A percentile compares a stretch with the other conserved stretches of the same genome.
Evolutionary conservation across 35 echinoderm and acorn worm species (phyloP).

Genomic region (Chiridota heheva): DNA sequence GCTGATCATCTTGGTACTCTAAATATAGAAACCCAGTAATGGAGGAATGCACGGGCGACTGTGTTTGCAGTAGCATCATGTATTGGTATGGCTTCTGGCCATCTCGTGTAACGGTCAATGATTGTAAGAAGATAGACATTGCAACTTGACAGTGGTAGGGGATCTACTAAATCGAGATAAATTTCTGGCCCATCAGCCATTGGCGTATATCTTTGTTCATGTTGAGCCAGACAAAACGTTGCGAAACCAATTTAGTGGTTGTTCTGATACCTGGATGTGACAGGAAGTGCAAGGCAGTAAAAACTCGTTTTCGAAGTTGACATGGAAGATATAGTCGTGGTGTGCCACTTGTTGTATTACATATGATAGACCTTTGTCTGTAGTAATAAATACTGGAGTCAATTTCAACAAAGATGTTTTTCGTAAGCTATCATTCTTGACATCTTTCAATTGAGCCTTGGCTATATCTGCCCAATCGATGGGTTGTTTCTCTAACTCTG

Average conservation of each 20-base stretch:
- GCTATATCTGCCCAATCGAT: background rate
- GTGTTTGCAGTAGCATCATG: no score
- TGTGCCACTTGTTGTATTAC: slow-evolving; percentile 43
- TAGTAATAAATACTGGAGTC: background rate
- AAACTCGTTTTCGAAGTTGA: slow-evolving; percentile 6
- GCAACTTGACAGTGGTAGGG: slow-evolving; percentile 16
- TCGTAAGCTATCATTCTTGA: background rate
- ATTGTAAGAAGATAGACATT: background rate
- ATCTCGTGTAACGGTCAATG: no score
- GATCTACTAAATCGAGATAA: slow-evolving; percentile 36
- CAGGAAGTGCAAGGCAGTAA: slow-evolving; percentile 46
- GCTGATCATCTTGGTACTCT: background rate
- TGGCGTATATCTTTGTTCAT: slow-evolving; percentile 4
- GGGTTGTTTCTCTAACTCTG: background rate
- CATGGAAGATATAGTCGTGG: slow-evolving; percentile 46
- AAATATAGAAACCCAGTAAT: background rate
- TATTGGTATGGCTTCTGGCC: slow-evolving; percentile 9
- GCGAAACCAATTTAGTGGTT: background rate
- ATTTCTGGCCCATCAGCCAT: background rate
- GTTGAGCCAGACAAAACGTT: slow-evolving; percentile 21
- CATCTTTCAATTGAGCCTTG: background rate
- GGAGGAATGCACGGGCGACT: background rate
- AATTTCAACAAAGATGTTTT: background rate
- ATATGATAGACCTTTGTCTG: slow-evolving; percentile 20
- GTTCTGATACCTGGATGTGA: slow-evolving; percentile 62